Evolutionary conservation across 1,140 invertebrate genomes (phyloP).

Genomic region (Eubasilissa regina): DNA sequence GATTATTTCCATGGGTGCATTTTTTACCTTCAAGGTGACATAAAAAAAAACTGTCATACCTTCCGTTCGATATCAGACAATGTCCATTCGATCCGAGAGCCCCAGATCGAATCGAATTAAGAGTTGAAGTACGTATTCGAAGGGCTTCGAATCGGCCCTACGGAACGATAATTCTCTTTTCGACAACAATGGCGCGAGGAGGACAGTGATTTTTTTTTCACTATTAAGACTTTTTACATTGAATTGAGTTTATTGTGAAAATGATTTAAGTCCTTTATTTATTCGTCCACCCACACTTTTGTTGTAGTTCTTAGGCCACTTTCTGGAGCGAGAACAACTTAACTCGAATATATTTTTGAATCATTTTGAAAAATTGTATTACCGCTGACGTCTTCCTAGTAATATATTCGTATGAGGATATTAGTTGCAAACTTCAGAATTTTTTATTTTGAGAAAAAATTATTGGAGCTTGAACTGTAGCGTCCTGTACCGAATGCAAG

Average conservation of each 20-base stretch:
- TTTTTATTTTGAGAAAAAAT: no score
- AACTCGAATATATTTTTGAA: not conserved
- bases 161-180: slow-evolving; percentile 5
- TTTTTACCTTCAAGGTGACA: slow-evolving; percentile 6
- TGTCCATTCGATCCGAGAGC: slow-evolving; percentile 54
- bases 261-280: slow-evolving; percentile 59
- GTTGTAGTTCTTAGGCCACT: slow-evolving; percentile 26
- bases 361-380: no score
- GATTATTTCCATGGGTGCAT: slow-evolving; percentile 32
- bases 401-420: no score
- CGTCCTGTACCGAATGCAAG: no score
- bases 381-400: no score
- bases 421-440: no score
- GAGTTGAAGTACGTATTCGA: slow-evolving; percentile 42
- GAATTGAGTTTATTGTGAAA: slow-evolving; percentile 52
- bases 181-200: slow-evolving; percentile 22
- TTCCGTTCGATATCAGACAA: slow-evolving; percentile 48
- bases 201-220: slow-evolving; percentile 53
- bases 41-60: slow-evolving; percentile 24
- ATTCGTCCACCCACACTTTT: slow-evolving; percentile 54
- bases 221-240: slow-evolving; percentile 55
- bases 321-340: not conserved
- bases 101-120: slow-evolving; percentile 59
- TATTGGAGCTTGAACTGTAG: no score
- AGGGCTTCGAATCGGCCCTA: slow-evolving; percentile 20